A percentile compares a stretch with the other conserved stretches of the same genome.
phyloP scores from a whole-genome alignment of 2,888 invertebrate species.

The Conchocele bisecta region DNA sequence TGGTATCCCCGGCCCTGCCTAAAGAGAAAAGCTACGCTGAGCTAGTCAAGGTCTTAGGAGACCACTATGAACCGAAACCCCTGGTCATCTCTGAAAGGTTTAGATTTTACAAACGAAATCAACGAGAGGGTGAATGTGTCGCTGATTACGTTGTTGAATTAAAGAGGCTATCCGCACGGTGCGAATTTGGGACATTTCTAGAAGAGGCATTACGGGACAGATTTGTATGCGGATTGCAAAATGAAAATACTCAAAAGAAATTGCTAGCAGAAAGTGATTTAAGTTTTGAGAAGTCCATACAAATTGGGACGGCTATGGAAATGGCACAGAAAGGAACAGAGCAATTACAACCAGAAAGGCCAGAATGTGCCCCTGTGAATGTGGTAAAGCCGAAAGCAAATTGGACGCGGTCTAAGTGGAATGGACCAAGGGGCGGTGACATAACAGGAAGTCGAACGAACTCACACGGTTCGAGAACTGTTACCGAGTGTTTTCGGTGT shows the following conservation, averaged over 20 bases:
- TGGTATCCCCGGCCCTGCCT: constrained; percentile 20
- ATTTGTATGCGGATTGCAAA: constrained; percentile 27
- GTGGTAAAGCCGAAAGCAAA: neutral
- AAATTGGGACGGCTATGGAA: constrained; percentile 30
- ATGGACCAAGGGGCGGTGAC: no score
- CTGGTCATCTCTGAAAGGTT: constrained; percentile 35
- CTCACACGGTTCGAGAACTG: neutral
- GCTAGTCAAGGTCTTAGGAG: constrained; percentile 2
- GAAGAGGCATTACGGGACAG: constrained; percentile 26
- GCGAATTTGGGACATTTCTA: constrained; percentile 26
- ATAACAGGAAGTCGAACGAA: neutral
- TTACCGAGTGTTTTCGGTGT: constrained; percentile 18
- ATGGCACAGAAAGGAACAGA: no score
- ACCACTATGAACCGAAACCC: constrained; percentile 22
- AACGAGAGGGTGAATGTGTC: constrained; percentile 15
- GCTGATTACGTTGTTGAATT: constrained; percentile 17
- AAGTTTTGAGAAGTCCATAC: constrained; percentile 3
- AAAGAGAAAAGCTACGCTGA: constrained; percentile 8
- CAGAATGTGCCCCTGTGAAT: neutral
- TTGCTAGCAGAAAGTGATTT: constrained; percentile 18
- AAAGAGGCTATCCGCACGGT: constrained; percentile 5
- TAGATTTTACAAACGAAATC: constrained; percentile 30
- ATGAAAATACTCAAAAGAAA: constrained; percentile 26
- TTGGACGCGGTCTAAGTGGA: no score
- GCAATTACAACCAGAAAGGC: constrained; percentile 1